Evolutionary conservation across 2,888 invertebrate species (phyloP), one percentile per base, ranked within the genome.

Genomic region (Cyclophora albipunctata): DNA sequence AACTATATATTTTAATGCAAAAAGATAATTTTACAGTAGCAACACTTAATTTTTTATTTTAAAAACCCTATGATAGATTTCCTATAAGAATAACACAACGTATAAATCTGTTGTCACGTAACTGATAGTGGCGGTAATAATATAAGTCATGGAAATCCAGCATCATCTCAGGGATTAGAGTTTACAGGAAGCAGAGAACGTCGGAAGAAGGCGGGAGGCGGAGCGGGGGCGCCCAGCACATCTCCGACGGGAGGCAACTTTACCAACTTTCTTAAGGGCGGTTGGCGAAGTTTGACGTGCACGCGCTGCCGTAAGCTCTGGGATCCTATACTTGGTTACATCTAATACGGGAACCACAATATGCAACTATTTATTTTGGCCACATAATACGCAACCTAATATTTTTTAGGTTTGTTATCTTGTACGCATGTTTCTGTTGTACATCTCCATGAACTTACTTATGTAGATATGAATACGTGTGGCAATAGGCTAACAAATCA

Each of bases 241-340:
- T 81, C 81, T 80, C 75, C 74, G 72, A 75, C 74, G 77, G 76
- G 81, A 82, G 79, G 72, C 73, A 84, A 87, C 82, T 86, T 85
- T 71, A 61, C 67, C 78, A 87, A 88, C 78, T 87, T 86, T 84
- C 84, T 81, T 85, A 82, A 84, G 82, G 82, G 79, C 80, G 84
- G 85, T 86, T 85, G 78, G 78, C 75, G 71, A 86, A 88, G 82
- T 88, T 88, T 79, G 85, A 83, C 84, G 81, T 84, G 81, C 83
- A 81, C 82, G 80, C 81, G 80, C 79, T 77, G 66, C 69, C 78
- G 76, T 85, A 85, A 87, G 84, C 86, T 81, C 71, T 67, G 73
- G 83, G 84, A 81, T 84, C 76, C 78, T 73, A 82, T 82, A 82
- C 81, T 84, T 78, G 67, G 76, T 73, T 81, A 81, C 73, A 76